Conservation (phyloP, 2,797 vertebrate species). For the Tangara arthus region DNA sequence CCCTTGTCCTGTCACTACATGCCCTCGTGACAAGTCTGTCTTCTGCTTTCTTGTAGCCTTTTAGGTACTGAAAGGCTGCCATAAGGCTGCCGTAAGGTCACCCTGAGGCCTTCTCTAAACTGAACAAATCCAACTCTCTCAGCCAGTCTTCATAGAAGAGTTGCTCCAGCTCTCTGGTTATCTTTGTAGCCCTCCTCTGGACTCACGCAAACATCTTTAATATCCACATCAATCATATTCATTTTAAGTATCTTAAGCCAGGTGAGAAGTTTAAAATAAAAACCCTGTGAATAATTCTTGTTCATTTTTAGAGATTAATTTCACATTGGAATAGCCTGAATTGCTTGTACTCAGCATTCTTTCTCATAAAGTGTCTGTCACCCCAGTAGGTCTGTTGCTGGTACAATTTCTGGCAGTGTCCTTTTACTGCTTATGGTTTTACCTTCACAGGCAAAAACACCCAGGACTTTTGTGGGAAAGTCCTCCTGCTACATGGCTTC, state of each 20-base stretch:
- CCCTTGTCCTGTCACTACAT: neutral
- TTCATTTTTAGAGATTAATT: neutral
- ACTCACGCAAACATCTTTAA: neutral
- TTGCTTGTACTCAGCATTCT: neutral
- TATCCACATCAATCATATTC: neutral
- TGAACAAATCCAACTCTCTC: neutral
- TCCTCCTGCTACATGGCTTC: neutral
- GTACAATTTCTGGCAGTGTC: neutral
- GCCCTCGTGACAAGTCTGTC: neutral
- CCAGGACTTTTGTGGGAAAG: neutral
- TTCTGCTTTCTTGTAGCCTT: neutral
- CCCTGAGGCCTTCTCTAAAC: neutral
- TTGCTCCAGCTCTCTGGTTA: neutral
- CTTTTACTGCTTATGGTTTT: neutral
- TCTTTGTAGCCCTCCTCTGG: neutral
- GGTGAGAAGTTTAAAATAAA: neutral
- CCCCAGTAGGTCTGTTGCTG: neutral
- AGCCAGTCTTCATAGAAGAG: neutral
- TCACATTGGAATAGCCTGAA: neutral
- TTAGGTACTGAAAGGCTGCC: neutral
- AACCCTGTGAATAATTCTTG: neutral
- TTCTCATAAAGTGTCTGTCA: neutral
- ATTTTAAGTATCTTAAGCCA: neutral
- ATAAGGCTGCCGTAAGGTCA: neutral
- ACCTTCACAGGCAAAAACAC: neutral